Evolutionary conservation across 2,797 vertebrate species (phyloP).

Genomic region (Leptoclinus maculatus): DNA sequence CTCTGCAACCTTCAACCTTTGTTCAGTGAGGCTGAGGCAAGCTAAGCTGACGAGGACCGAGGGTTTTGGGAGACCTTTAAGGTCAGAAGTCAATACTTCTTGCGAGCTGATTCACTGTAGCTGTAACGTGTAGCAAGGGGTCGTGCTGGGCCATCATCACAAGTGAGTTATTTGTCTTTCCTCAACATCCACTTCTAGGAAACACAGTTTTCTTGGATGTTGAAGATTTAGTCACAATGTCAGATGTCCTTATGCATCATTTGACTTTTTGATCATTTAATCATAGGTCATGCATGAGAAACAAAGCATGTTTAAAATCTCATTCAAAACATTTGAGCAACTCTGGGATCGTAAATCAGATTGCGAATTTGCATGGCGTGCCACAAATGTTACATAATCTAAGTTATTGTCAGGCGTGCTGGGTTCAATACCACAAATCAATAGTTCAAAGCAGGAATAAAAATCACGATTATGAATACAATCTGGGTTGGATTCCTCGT

Average conservation of each 20-base stretch:
- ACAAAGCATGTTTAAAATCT: constrained; percentile 32
- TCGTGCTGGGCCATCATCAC: constrained; percentile 22
- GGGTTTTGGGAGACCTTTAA: constrained; percentile 21
- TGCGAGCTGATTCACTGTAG: constrained; percentile 32
- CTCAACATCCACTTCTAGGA: constrained; percentile 33
- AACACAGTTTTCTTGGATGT: constrained; percentile 29
- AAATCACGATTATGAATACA: constrained; percentile 59
- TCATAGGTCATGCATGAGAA: neutral
- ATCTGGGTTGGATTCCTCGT: constrained; percentile 55
- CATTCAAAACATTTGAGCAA: constrained; percentile 59
- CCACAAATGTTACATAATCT: constrained; percentile 67
- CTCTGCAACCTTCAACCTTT: constrained; percentile 45
- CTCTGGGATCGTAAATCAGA: constrained; percentile 62
- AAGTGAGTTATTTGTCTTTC: constrained; percentile 37
- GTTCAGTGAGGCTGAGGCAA: constrained; percentile 36
- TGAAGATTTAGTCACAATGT: constrained; percentile 31
- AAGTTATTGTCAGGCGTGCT: constrained; percentile 66
- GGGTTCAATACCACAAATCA: constrained; percentile 73
- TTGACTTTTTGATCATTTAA: constrained; percentile 1
- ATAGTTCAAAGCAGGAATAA: constrained; percentile 68
- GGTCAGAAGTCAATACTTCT: constrained; percentile 49
- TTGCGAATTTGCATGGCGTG: constrained; percentile 38
- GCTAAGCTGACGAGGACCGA: constrained; percentile 9
- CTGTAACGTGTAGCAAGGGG: constrained; percentile 7
- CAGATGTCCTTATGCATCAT: constrained; percentile 24